Base-by-base conservation (phyloP, 2,797 vertebrate genomes). In the Schizopygopsis pylzovi region DNA sequence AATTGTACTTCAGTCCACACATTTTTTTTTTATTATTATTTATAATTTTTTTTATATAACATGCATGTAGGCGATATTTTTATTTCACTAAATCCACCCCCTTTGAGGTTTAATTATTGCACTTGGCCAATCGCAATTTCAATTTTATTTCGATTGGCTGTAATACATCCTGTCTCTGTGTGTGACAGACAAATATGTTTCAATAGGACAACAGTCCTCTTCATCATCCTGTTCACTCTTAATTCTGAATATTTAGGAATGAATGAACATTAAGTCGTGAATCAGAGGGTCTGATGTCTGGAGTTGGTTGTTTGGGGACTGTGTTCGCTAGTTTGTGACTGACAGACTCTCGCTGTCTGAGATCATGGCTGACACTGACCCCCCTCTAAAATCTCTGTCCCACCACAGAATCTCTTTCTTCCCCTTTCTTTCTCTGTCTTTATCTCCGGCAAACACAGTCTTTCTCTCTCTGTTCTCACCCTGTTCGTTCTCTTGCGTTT, bases 341-440 rank as follows among this genome's bases (percentile, higher is more conserved):
- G 92, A 92, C 91, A 92, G 90, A 90, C 88, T 89, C 90, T 91
- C 87, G 33, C 89, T n/a, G 85, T 90, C 89, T 77, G 59, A 85
- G 90, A 88, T 91, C 87, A 90, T 81, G 49, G 87, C 56, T 87
- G 75, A 73, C 89, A 82, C 87, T 90, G 87, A 90, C 87, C 92
- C 92, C 86, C 65, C 84, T 89, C 78, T 1, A 80, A 75, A 71
- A 16, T 77, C 83, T 88, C 89, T 18, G 37, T 75, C 86, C 77
- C 68, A 73, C 78, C 82, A 81, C 56, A 81, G 61, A 65, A 73
- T 76, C 83, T 81, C 83, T 82, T 79, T 65, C 61, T 68, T 77
- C 52, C 71, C 65, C 33, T 73, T 45, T 73, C n/a, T 49, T 52
- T 78, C 73, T 76, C 63, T 2, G 56, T 79, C 84, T 86, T 82